Evolutionary conservation across 2,797 vertebrate genomes (phyloP).

Genomic region (Poecilia velifera): DNA sequence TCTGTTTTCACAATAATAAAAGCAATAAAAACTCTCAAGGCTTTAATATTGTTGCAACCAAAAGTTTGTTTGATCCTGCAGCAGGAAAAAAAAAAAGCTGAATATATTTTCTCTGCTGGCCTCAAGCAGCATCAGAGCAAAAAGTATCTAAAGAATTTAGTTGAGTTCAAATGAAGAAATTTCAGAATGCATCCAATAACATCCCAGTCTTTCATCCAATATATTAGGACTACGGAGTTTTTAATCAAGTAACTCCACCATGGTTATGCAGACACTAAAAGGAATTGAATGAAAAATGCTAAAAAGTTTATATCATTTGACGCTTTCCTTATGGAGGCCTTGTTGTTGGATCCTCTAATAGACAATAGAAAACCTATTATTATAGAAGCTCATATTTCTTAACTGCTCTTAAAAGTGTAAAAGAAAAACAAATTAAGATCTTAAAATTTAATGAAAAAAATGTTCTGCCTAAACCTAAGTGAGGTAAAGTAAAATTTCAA

Average conservation of each 20-base stretch:
- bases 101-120: background rate
- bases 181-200: background rate
- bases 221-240: background rate
- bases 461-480: background rate
- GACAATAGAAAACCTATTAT: background rate
- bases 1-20: background rate
- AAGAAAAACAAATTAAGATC: background rate
- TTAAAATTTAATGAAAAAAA: background rate
- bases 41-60: conserved; percentile 3
- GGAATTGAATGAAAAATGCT: background rate
- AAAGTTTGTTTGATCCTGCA: conserved; percentile 5
- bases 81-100: conserved; percentile 29
- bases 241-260: background rate
- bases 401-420: background rate
- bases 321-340: background rate
- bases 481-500: background rate
- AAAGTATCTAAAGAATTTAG: background rate
- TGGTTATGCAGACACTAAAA: background rate
- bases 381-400: background rate
- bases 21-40: background rate
- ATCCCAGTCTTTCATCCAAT: background rate
- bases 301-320: background rate
- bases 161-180: background rate
- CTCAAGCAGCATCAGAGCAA: background rate
- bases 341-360: background rate